Evolutionary conservation across 2,113 vertebrate species (phyloP).

Genomic region (Indicator indicator): DNA sequence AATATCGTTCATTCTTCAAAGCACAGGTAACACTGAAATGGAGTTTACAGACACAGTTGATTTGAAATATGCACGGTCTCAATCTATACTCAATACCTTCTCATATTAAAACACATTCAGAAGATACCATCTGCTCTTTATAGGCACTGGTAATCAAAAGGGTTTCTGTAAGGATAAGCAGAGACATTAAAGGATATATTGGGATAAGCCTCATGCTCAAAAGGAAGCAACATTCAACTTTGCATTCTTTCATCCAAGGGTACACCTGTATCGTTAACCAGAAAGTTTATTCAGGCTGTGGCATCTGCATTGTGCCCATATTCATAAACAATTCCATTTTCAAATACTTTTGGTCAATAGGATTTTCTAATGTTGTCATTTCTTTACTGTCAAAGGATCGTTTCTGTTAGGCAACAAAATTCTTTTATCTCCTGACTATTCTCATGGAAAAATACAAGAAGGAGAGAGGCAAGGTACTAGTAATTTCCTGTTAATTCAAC

Average conservation of each 20-base stretch:
- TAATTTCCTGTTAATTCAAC: not conserved
- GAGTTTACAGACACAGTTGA: slow-evolving; percentile 44
- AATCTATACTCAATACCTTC: not conserved
- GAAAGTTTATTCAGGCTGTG: not conserved
- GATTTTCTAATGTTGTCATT: not conserved
- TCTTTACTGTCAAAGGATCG: not conserved
- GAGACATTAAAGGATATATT: slow-evolving; percentile 14
- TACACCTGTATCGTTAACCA: not conserved
- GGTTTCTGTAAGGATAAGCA: slow-evolving; percentile 7
- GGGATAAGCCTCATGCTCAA: not conserved
- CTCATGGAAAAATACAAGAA: not conserved
- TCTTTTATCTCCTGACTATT: not conserved
- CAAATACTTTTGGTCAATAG: not conserved
- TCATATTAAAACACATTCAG: slow-evolving; percentile 37
- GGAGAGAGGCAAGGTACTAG: not conserved
- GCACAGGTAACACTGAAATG: slow-evolving; percentile 41
- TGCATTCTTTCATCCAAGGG: not conserved
- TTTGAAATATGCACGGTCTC: slow-evolving; percentile 14
- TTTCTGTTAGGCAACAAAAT: not conserved
- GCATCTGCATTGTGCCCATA: not conserved
- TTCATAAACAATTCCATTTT: not conserved
- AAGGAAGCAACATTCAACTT: not conserved
- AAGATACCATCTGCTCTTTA: slow-evolving; percentile 55
- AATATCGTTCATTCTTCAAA: slow-evolving; percentile 64
- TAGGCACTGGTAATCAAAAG: slow-evolving; percentile 17